A percentile compares a stretch with the other conserved stretches of the same genome.
Evolutionary conservation across 2,888 invertebrate species (phyloP).

Genomic region (Omphaloscelis lunosa): DNA sequence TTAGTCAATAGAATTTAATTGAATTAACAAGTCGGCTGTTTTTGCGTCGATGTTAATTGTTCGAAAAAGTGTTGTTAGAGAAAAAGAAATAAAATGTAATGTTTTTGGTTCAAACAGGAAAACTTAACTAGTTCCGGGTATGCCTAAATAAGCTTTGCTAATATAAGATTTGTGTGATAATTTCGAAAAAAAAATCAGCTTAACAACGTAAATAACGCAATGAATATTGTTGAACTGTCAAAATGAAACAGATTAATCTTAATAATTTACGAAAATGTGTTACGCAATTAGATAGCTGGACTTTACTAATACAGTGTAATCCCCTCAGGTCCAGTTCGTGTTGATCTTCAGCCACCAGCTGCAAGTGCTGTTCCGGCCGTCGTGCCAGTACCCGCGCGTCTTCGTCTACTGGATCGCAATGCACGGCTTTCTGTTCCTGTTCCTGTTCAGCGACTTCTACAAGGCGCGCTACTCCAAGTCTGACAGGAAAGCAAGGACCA

Average conservation of each 20-base stretch:
- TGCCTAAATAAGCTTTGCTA: not conserved
- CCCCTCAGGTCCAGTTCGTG: conserved; percentile 96
- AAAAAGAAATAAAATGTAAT: not conserved
- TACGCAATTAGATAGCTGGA: too few relatives aligned
- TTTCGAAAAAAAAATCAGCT: too few relatives aligned
- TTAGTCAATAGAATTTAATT: conserved; percentile 7
- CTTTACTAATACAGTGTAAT: not conserved
- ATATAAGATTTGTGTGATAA: not conserved
- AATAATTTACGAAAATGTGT: too few relatives aligned
- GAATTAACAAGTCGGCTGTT: conserved; percentile 9
- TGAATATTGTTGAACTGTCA: too few relatives aligned
- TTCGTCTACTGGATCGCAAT: conserved; percentile 98
- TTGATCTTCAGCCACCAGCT: conserved; percentile 97
- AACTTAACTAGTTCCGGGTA: conserved; percentile 11
- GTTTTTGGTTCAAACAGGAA: not conserved
- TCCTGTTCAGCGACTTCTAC: conserved; percentile 98
- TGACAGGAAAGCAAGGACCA: conserved; percentile 77
- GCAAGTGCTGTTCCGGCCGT: conserved; percentile 96
- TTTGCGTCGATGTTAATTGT: not conserved
- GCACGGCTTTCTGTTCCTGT: conserved; percentile 98
- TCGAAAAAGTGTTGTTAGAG: not conserved
- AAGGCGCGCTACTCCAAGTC: conserved; percentile 93
- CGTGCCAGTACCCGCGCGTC: conserved; percentile 97
- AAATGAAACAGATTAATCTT: too few relatives aligned
- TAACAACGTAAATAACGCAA: too few relatives aligned